Conservation (phyloP, 1,140 invertebrate genomes). For the Pseudomyrmex dendroicus region DNA sequence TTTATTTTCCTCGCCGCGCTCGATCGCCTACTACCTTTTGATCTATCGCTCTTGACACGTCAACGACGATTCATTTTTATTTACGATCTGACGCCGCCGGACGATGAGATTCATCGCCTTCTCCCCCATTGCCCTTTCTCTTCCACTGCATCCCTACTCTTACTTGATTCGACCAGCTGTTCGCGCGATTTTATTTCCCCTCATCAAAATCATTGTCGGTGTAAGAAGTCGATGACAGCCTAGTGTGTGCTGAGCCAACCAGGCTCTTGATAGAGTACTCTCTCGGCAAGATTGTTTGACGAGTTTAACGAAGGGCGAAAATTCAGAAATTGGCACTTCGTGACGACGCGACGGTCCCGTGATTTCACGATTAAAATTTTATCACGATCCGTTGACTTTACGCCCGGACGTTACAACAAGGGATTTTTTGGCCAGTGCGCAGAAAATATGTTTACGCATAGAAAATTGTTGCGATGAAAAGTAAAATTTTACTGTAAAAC, state of each 20-base stretch:
- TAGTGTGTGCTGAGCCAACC: conserved; percentile 20
- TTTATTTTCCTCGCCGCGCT: conserved; percentile 73
- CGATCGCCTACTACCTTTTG: conserved; percentile 71
- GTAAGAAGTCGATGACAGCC: background rate
- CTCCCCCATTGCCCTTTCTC: background rate
- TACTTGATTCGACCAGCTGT: conserved; percentile 21
- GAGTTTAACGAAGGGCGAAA: conserved; percentile 39
- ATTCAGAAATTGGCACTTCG: conserved; percentile 28
- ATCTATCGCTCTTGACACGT: conserved; percentile 71
- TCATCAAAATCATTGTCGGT: conserved; percentile 21
- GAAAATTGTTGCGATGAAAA: conserved; percentile 35
- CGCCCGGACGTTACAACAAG: conserved; percentile 14
- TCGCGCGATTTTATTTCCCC: conserved; percentile 51
- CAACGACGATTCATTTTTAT: conserved; percentile 79
- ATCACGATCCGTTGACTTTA: conserved; percentile 41
- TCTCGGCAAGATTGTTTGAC: conserved; percentile 32
- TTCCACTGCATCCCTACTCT: conserved; percentile 28
- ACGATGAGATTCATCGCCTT: conserved; percentile 61
- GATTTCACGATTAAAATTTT: conserved; percentile 55
- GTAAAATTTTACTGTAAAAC: conserved; percentile 4
- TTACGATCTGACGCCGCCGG: conserved; percentile 69
- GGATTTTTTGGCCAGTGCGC: conserved; percentile 14
- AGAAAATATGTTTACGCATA: conserved; percentile 18
- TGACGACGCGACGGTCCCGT: background rate
- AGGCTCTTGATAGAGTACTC: conserved; percentile 38